A percentile compares a stretch with the other conserved stretches of the same genome.
Conservation (phyloP, 2,113 vertebrate genomes). For the Carassius gibelio region DNA sequence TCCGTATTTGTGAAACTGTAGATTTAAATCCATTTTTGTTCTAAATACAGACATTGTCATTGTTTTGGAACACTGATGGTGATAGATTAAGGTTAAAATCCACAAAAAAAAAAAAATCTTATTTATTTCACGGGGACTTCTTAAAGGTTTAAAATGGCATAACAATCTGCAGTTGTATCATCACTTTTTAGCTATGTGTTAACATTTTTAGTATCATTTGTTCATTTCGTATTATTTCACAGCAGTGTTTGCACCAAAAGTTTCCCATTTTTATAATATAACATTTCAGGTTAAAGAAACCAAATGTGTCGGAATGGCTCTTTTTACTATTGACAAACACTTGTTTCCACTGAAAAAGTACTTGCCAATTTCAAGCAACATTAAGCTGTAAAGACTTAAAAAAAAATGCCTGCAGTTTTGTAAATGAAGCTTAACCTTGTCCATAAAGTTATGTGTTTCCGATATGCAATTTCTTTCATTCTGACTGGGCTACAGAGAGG, state of each 20-base stretch:
- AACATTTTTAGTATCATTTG: neutral
- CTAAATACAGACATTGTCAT: neutral
- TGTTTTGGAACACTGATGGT: neutral
- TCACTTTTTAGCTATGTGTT: neutral
- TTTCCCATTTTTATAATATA: slow-evolving; percentile 45
- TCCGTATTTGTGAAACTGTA: neutral
- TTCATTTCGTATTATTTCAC: neutral
- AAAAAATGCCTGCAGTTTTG: slow-evolving; percentile 51
- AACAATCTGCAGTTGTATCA: neutral
- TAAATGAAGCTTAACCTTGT: slow-evolving; percentile 37
- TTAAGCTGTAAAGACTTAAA: slow-evolving; percentile 57
- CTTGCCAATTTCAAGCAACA: slow-evolving; percentile 72
- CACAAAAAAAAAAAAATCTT: neutral
- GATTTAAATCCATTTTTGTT: neutral
- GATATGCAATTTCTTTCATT: slow-evolving; percentile 53
- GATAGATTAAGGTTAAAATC: neutral
- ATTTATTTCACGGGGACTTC: neutral
- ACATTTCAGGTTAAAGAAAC: slow-evolving; percentile 38
- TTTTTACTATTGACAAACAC: slow-evolving; percentile 59
- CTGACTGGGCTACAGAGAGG: slow-evolving; percentile 60
- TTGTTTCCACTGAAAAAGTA: slow-evolving; percentile 30
- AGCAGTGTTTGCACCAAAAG: neutral
- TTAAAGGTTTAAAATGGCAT: neutral
- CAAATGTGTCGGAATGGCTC: slow-evolving; percentile 54
- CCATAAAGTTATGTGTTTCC: slow-evolving; percentile 53